Base-by-base conservation (phyloP, 1,140 invertebrate genomes). In the Lepidotrigona ventralis region DNA sequence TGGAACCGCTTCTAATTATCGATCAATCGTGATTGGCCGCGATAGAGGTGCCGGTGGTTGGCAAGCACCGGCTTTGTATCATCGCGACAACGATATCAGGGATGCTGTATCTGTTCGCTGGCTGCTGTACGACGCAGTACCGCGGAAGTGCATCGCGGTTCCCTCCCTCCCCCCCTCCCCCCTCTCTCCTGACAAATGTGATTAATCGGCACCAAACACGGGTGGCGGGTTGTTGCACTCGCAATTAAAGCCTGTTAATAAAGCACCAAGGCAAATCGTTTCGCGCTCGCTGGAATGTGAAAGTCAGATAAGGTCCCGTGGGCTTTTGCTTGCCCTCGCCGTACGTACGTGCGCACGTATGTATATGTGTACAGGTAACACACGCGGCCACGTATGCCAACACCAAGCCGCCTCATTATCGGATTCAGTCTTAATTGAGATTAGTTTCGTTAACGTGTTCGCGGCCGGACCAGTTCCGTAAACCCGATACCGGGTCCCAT, bases 161-260 rank as follows among this genome's bases (percentile, higher is more conserved):
- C 39, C 6, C 39, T 5, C 6, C 39, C 8, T 5, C 39, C 39
- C 6, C 6, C 39, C 9, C 39, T 0, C 8, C 6, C 39, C 0
- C 8, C 84, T 76, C 82, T 85, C 86, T 85, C 80, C 86, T 89
- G 90, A 91, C 90, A 90, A 91, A 90, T 89, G 89, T 85, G 87
- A 84, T 90, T 87, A 85, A 88, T 89, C 82, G 86, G 51, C 54
- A 71, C 89, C 91, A 90, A 91, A 91, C 89, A 91, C 82, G 89
- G 39, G 88, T 75, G 74, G 53, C 68, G 85, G 85, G 80, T 88
- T 91, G 82, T 91, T 89, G 90, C 86, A 89, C 88, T 86, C 84
- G 89, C 89, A 91, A 92, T 91, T 92, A 92, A 90, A 92, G 86
- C 84, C 87, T 86, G 87, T 88, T 90, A 90, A 91, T 92, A 91